Evolutionary conservation across 2,113 vertebrate genomes (phyloP).

Genomic region (Zosterops pallidus): DNA sequence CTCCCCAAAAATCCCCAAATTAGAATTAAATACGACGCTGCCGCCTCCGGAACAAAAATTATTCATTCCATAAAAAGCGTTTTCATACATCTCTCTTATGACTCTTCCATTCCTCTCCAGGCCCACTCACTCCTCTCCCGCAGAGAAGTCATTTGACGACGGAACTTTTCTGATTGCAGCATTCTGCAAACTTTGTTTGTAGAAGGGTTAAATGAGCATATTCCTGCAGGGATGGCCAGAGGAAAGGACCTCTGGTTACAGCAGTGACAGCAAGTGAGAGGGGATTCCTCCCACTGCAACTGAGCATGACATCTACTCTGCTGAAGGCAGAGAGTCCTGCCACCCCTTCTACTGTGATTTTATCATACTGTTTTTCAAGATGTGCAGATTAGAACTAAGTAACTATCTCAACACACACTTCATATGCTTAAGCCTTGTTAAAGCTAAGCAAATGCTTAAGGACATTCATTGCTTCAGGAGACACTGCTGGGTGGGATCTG

Average conservation of each 20-base stretch:
- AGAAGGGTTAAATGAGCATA: background rate
- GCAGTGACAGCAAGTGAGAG: background rate
- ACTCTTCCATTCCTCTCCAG: background rate
- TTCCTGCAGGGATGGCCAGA: background rate
- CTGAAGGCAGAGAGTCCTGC: background rate
- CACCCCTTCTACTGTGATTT: background rate
- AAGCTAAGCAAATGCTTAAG: background rate
- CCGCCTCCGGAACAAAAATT: background rate
- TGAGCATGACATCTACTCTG: background rate
- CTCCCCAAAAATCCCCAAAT: background rate
- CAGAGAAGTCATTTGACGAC: background rate
- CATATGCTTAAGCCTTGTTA: background rate
- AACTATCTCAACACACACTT: background rate
- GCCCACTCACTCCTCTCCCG: background rate
- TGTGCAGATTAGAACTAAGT: background rate
- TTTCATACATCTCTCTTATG: background rate
- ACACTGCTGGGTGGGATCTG: background rate
- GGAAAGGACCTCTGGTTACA: background rate
- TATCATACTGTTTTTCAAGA: background rate
- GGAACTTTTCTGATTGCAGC: background rate
- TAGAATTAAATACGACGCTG: background rate
- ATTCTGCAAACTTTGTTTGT: background rate
- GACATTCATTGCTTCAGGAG: accelerated
- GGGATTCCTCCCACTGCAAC: background rate
- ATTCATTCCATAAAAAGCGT: constrained; percentile 28